Evolutionary conservation across 2,113 vertebrate species (phyloP), one percentile per base, ranked within the genome.

Genomic region (Macquaria australasica): DNA sequence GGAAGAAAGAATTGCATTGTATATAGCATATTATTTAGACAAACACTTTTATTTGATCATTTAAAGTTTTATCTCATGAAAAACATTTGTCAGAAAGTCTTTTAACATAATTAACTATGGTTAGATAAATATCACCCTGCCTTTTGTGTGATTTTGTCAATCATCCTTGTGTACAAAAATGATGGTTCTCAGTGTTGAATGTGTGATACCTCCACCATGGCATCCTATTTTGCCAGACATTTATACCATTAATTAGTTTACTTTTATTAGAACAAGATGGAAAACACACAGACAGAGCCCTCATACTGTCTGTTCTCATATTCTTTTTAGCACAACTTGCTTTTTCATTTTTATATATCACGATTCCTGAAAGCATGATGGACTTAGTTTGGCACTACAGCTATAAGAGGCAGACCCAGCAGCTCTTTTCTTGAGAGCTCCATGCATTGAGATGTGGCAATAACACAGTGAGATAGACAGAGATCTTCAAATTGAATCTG

Each of bases 401-500:
- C 5, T 71, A 0, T 31, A 21, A 72, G 59, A 82, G 72, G 43
- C 55, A 66, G 43, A 45, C 12, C 48, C 10, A 56, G 56, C 72
- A 51, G 50, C 67, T 76, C 71, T 86, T 62, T 48, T 59, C 43
- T 59, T 45, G 37, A 84, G 73, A 83, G 63, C 69, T 64, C 50
- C 55, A 77, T 82, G 74, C 74, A 58, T 73, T 7, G 74, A 86
- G 28, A 85, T 23, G 60, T 67, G 68, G 43, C 83, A 86, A 83
- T 89, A 81, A 86, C 76, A 82, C 59, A 15, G 31, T 11, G 48
- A 82, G 68, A 77, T 56, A 62, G 63, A 56, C 75, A 85, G 87
- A 73, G 41, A 81, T 25, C 78, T 81, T 85, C 82, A 92, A 90
- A 93, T 93, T 83, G 82, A 89, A 78, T 87, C 75, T 94, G 87